A percentile compares a stretch with the other conserved stretches of the same genome.
These are phyloP conservation scores for Myiagra hebetior DNA, from an alignment of 2,113 vertebrate species.

Conservation along the genomic window DNA sequence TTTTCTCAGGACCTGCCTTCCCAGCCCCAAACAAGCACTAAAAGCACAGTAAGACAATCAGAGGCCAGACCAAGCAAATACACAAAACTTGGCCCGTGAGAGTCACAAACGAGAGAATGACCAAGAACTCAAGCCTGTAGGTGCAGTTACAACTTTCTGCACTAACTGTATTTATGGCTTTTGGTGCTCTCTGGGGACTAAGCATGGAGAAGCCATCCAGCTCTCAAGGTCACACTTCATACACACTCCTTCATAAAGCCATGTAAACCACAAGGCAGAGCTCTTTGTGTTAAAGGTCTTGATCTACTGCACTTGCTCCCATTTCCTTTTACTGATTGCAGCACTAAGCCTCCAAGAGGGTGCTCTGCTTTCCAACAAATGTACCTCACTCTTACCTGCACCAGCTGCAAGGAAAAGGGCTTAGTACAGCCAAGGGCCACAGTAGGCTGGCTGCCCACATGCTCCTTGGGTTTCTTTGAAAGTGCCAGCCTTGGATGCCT, in stretches of 20 bases:
- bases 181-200: background rate
- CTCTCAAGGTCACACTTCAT: background rate
- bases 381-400: background rate
- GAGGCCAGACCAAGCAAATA: background rate
- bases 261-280: background rate
- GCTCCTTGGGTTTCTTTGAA: background rate
- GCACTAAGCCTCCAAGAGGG: background rate
- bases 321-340: background rate
- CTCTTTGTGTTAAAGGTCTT: background rate
- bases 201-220: background rate
- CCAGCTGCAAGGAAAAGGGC: background rate
- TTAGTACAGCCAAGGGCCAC: background rate
- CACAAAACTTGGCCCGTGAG: background rate
- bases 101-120: conserved; percentile 1
- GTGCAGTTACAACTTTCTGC: background rate
- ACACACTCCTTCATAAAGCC: background rate
- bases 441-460: background rate
- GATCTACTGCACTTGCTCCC: background rate
- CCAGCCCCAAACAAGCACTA: background rate
- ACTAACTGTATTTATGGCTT: background rate
- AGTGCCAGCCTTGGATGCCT: background rate
- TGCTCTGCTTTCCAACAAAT: background rate
- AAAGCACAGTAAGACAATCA: background rate
- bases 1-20: background rate
- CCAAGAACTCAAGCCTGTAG: background rate